Base-by-base conservation (phyloP, 2,888 invertebrate genomes). In the Drosophila mettleri region DNA sequence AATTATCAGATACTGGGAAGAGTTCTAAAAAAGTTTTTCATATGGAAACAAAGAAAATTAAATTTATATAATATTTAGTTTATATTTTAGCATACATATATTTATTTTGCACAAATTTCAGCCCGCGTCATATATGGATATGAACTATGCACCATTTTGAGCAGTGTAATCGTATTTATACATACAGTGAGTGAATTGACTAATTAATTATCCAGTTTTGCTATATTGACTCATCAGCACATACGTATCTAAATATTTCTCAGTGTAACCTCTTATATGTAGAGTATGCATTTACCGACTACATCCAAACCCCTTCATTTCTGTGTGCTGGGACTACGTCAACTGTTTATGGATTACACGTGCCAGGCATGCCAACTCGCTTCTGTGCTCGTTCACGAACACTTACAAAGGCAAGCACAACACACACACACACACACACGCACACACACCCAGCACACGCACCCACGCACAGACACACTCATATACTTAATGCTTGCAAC, bases 271-370 rank as follows among this genome's bases (percentile, higher is more conserved):
- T 20, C 29, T 9, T 22, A 9, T 49, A 39, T 45, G 33, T 39
- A 43, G 33, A 8, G 39, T 16, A 24, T 14, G 38, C 36, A 27
- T 29, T 22, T 31, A 29, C 43, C 29, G 45, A 29, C 43, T 24
- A 45, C 31, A 60, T 3, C 51, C 20, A 12, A 31, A 9, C 8
- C 24, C 48, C 16, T 22, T 39, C 5, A 34, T 27, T 20, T 38
- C 53, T 38, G 29, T 48, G 55, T 12, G 38, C 33, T 33, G 61
- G 63, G 69, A 70, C 66, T 77, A 73, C 71, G 74, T 82, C 82
- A 81, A 82, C 63, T 61, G 66, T 80, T 82, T 85, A 87, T 87
- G 86, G 78, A 72, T 70, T 80, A 80, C 86, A 87, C 88, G 84
- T 85, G 88, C 62, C 55, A 31, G 57, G 78, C 65, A 76, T 86